Conservation (phyloP, 1,140 invertebrate genomes). For the Lepidurus apus region DNA sequence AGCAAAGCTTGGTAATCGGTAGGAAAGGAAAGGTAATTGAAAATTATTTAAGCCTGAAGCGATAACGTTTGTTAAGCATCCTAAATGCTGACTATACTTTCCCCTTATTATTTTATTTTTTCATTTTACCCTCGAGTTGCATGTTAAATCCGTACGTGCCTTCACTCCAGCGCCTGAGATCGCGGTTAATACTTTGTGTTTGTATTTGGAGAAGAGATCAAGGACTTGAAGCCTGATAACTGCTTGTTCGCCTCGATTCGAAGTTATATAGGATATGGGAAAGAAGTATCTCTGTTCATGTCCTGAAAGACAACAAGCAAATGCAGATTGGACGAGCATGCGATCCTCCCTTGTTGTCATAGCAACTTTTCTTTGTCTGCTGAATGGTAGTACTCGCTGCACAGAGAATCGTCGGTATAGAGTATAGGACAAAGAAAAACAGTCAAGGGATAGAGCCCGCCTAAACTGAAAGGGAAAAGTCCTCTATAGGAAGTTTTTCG, state of each 20-base stretch:
- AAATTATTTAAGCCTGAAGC: too few species aligned
- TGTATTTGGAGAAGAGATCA: neutral
- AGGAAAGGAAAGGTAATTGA: too few species aligned
- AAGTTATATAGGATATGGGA: neutral
- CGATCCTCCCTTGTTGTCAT: slow-evolving; percentile 16
- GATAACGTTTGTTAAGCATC: too few species aligned
- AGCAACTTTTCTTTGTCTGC: slow-evolving; percentile 14
- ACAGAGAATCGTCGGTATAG: neutral
- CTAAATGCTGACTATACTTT: neutral
- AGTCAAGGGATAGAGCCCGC: neutral
- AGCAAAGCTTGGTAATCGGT: too few species aligned
- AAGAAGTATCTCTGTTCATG: neutral
- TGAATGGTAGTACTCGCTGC: neutral
- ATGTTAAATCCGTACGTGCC: neutral
- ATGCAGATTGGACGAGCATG: slow-evolving; percentile 14
- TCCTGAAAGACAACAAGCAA: slow-evolving; percentile 11
- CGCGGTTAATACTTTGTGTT: neutral
- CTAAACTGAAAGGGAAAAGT: neutral
- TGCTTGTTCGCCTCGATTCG: neutral
- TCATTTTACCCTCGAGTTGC: neutral
- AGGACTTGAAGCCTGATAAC: neutral
- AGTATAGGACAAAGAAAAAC: neutral
- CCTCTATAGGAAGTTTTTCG: neutral
- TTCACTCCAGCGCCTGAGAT: neutral
- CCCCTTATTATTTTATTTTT: neutral